A percentile compares a stretch with the other conserved stretches of the same genome.
Conservation (phyloP, 1,140 invertebrate species). For the Carcinoscorpius rotundicauda region DNA sequence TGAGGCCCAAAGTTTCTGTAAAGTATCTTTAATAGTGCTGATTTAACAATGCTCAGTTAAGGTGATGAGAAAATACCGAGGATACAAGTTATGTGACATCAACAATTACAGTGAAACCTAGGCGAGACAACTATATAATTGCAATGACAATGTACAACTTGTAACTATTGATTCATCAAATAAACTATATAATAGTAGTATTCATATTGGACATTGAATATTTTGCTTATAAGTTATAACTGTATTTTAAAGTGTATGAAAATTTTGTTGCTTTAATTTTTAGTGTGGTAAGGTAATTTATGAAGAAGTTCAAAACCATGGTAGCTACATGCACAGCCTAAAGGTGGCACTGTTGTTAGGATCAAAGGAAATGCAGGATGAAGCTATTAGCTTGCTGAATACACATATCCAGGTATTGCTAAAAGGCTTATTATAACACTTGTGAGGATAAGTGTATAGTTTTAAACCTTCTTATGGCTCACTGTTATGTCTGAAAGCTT, state of each 20-base stretch:
- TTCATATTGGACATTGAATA: too few relatives aligned
- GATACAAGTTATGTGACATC: too few relatives aligned
- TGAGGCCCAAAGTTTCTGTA: too few relatives aligned
- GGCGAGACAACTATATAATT: too few relatives aligned
- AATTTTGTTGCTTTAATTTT: background rate
- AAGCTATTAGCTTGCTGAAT: constrained; percentile 6
- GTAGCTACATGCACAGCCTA: constrained; percentile 7
- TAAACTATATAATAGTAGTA: too few relatives aligned
- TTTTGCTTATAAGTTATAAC: too few relatives aligned
- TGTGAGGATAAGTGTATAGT: background rate
- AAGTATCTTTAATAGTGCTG: too few relatives aligned
- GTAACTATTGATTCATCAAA: too few relatives aligned
- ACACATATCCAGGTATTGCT: background rate
- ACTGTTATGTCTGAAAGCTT: background rate
- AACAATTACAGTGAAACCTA: too few relatives aligned
- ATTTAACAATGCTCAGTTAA: too few relatives aligned
- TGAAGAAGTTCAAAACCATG: constrained; percentile 8
- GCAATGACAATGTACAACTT: too few relatives aligned
- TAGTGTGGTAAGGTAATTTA: constrained; percentile 12
- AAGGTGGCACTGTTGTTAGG: constrained; percentile 10
- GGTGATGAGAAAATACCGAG: too few relatives aligned
- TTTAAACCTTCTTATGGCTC: background rate
- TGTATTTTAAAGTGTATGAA: background rate
- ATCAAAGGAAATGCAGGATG: constrained; percentile 5
- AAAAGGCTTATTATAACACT: background rate